Evolutionary conservation across 2,797 vertebrate species (phyloP).

Genomic region (Acanthurus leucopareius): DNA sequence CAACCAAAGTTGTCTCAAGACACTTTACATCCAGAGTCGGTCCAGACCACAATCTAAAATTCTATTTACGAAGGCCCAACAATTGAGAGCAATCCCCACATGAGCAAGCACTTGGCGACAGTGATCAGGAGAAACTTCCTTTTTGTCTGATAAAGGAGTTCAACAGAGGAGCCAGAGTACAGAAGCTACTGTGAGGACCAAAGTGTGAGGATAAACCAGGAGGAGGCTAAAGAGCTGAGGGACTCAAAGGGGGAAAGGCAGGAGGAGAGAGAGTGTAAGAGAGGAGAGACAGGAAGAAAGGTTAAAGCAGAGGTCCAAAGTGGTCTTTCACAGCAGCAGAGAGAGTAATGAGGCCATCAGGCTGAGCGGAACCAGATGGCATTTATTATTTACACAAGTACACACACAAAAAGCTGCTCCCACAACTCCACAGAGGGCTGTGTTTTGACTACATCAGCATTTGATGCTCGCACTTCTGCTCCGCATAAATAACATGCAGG

Average conservation of each 20-base stretch:
- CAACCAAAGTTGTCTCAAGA: no score
- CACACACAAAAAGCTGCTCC: constrained; percentile 30
- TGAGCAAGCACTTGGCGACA: no score
- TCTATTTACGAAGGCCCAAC: no score
- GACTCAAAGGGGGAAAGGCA: constrained; percentile 24
- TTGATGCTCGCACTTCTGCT: neutral
- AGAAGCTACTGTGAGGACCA: constrained; percentile 9
- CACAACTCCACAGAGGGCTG: constrained; percentile 27
- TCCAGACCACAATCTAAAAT: no score
- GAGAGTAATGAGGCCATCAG: constrained; percentile 65
- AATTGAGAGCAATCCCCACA: no score
- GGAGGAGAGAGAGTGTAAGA: constrained; percentile 2
- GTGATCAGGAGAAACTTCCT: no score
- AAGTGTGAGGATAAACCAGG: constrained; percentile 14
- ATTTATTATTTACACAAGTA: constrained; percentile 71
- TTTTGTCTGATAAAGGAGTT: neutral
- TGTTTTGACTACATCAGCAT: constrained; percentile 45
- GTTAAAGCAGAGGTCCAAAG: constrained; percentile 45
- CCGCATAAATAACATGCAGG: constrained; percentile 22
- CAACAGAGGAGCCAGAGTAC: neutral
- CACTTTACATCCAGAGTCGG: no score
- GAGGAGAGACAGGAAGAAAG: constrained; percentile 24
- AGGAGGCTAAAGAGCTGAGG: constrained; percentile 5
- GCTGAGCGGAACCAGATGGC: constrained; percentile 53
- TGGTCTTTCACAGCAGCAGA: constrained; percentile 34